phyloP scores from a whole-genome alignment of 1,140 invertebrate genomes.

The Laupala kohalensis region DNA sequence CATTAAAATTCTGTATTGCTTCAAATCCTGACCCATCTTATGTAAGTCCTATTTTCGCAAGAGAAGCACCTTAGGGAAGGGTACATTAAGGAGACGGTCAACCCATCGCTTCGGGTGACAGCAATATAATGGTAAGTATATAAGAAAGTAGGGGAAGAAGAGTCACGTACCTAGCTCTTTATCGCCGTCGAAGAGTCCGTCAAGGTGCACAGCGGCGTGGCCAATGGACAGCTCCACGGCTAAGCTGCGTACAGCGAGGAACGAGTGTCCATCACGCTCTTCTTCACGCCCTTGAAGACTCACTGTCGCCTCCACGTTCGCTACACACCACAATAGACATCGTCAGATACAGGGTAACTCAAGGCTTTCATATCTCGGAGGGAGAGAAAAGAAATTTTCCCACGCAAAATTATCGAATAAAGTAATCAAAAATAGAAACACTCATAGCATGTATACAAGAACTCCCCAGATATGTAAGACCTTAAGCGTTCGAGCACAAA shows the following conservation, averaged over 20 bases:
- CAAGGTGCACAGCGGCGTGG: slow-evolving; percentile 41
- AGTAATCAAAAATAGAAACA: not conserved
- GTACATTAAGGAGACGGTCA: no score
- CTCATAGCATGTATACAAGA: not conserved
- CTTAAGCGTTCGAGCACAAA: no score
- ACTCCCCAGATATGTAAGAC: no score
- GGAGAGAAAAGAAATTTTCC: not conserved
- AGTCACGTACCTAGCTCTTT: slow-evolving; percentile 35
- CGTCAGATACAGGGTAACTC: not conserved
- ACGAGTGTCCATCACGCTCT: slow-evolving; percentile 30
- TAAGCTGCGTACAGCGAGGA: slow-evolving; percentile 45
- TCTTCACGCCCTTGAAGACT: slow-evolving; percentile 41
- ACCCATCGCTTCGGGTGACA: no score
- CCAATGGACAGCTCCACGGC: slow-evolving; percentile 45
- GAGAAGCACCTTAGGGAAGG: no score
- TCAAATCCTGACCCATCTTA: no score
- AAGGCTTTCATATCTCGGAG: not conserved
- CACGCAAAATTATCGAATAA: not conserved
- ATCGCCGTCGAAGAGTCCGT: slow-evolving; percentile 57
- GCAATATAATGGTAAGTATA: no score
- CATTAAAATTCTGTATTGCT: no score
- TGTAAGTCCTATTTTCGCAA: no score
- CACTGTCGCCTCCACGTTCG: slow-evolving; percentile 44
- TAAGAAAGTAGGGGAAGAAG: no score
- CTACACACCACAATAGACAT: slow-evolving; percentile 24